phyloP scores from a whole-genome alignment of 2,113 vertebrate species.

The Hoplias malabaricus region DNA sequence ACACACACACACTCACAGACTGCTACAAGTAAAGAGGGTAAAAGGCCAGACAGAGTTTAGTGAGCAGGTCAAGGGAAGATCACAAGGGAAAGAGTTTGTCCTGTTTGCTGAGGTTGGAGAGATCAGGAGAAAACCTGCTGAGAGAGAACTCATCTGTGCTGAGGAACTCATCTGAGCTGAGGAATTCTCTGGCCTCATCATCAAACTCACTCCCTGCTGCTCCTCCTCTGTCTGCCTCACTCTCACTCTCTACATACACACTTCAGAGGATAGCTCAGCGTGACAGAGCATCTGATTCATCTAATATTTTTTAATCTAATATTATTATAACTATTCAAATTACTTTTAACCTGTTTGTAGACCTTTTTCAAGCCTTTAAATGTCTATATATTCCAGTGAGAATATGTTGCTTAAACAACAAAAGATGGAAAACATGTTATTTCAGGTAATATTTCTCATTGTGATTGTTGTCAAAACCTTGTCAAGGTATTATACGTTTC shows the following conservation, averaged over 20 bases:
- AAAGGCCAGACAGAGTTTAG: neutral
- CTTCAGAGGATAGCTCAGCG: neutral
- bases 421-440: too few relatives aligned
- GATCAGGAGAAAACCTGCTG: conserved; percentile 18
- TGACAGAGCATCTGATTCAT: neutral
- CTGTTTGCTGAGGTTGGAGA: conserved; percentile 35
- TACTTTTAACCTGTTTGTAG: too few relatives aligned
- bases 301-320: neutral
- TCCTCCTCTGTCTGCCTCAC: neutral
- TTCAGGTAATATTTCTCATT: too few relatives aligned
- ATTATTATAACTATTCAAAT: too few relatives aligned
- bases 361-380: too few relatives aligned
- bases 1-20: too few relatives aligned
- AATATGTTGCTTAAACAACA: too few relatives aligned
- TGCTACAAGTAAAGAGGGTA: too few relatives aligned
- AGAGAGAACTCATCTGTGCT: conserved; percentile 35
- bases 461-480: too few relatives aligned
- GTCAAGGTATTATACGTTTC: too few relatives aligned
- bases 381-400: too few relatives aligned
- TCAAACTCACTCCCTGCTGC: conserved; percentile 18
- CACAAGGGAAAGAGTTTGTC: conserved; percentile 14
- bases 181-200: conserved; percentile 17
- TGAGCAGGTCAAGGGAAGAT: conserved; percentile 17
- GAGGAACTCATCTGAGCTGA: conserved; percentile 36
- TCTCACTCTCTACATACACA: neutral